Evolutionary conservation across 2,113 vertebrate species (phyloP), one percentile per base, ranked within the genome.

Genomic region (Spea bombifrons): DNA sequence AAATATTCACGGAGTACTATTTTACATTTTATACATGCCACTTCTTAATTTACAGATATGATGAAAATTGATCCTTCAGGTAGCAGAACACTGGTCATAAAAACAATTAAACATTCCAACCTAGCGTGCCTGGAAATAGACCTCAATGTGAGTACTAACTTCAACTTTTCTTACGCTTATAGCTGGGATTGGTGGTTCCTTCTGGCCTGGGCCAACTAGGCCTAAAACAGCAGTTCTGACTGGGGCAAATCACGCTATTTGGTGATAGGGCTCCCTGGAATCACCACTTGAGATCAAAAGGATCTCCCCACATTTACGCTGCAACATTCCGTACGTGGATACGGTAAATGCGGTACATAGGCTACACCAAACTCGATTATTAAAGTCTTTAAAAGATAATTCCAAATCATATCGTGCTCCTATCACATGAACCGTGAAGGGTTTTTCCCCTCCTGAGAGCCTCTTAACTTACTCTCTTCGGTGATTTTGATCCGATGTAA

Each of bases 41-140:
- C 2, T 61, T 73, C 4, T 61, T 52, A 16, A 16, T 61, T 4
- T 61, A 15, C 48, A 73, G 71, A 73, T 48, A n/a, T n/a, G 7
- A 43, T 73, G 7, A 61, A 46, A 43, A 73, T 73, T 47, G 55
- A 73, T 17, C 71, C 71, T 47, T 46, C 71, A 3, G 55, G 53
- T 53, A 5, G 5, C 5, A 8, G 4, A 45, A 47, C n/a, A 12
- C 71, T 73, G 5, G 2, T 73, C n/a, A 2, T 73, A n/a, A 48
- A 73, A 47, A 59, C 55, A 47, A 4, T 47, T 7, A 8, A 6
- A 8, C 7, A 61, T 3, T 47, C 6, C 6, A n/a, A 3, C 7
- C 16, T 17, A 44, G 10, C 16, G 9, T 73, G 71, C 6, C 7
- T 73, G 71, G 17, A 61, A 73, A 7, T 61, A 16, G 8, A 48